phyloP scores from a whole-genome alignment of 2,797 vertebrate genomes.

The Myotis vivesi region DNA sequence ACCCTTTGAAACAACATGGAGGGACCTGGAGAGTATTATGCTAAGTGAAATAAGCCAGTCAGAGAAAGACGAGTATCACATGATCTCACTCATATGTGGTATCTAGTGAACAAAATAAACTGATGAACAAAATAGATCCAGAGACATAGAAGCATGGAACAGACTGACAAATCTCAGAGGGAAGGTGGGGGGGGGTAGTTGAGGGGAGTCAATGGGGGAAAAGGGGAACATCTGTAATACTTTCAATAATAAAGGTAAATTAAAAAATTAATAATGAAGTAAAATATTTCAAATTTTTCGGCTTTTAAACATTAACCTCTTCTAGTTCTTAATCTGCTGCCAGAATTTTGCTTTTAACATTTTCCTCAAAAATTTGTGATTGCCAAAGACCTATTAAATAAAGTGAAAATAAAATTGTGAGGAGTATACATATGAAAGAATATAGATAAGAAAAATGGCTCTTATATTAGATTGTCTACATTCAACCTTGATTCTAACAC shows the following conservation, averaged over 20 bases:
- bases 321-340: constrained; percentile 2
- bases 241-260: not conserved
- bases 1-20: too few species aligned
- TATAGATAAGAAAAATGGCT: not conserved
- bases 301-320: constrained; percentile 1
- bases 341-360: not conserved
- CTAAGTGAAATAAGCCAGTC: too few species aligned
- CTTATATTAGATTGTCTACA: not conserved
- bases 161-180: too few species aligned
- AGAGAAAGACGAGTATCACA: too few species aligned
- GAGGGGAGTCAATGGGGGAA: too few species aligned
- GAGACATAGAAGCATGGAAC: too few species aligned
- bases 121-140: too few species aligned
- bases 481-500: not conserved
- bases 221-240: too few species aligned
- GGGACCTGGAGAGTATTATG: too few species aligned
- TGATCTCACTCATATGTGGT: too few species aligned
- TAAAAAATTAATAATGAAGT: not conserved
- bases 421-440: not conserved
- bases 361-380: not conserved
- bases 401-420: constrained; percentile 25
- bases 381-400: not conserved
- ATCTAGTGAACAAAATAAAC: too few species aligned
- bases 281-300: not conserved
- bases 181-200: too few species aligned